These are phyloP conservation scores for Emesis russula DNA, from an alignment of 2,888 invertebrate genomes.

Conservation along the genomic window DNA sequence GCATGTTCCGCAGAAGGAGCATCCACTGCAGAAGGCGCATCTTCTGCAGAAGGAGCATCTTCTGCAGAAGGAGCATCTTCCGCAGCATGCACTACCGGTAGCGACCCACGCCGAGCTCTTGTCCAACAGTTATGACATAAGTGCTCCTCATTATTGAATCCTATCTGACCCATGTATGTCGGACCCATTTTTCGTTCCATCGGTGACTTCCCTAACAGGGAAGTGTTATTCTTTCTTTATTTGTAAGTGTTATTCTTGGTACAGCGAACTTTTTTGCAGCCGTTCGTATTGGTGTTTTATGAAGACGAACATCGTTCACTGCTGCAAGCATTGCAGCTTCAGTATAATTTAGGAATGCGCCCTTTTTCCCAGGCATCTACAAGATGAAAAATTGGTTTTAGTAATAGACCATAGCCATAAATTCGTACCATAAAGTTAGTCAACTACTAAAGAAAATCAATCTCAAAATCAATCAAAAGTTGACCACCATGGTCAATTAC, in stretches of 20 bases:
- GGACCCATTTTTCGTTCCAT: constrained; percentile 86
- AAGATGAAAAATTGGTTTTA: constrained; percentile 74
- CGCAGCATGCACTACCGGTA: constrained; percentile 63
- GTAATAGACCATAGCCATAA: constrained; percentile 62
- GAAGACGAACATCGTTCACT: constrained; percentile 82
- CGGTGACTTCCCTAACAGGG: constrained; percentile 83
- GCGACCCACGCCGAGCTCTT: no score
- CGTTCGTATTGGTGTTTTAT: constrained; percentile 82
- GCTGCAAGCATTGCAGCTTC: constrained; percentile 79
- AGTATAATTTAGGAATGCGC: constrained; percentile 79
- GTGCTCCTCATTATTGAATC: no score
- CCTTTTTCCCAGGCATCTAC: constrained; percentile 80
- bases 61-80: no score
- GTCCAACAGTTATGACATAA: no score
- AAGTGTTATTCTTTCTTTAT: constrained; percentile 86
- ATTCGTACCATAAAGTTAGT: constrained; percentile 70
- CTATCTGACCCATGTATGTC: constrained; percentile 76
- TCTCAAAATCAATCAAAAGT: constrained; percentile 59
- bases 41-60: no score
- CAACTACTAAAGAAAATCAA: constrained; percentile 77
- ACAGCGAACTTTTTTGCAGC: constrained; percentile 86
- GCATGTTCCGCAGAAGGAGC: no score
- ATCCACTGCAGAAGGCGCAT: no score
- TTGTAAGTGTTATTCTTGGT: constrained; percentile 83
- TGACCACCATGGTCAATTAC: constrained; percentile 76